A percentile compares a stretch with the other conserved stretches of the same genome.
phyloP scores from a whole-genome alignment of 2,888 invertebrate species.

The Acrocera orbiculus region DNA sequence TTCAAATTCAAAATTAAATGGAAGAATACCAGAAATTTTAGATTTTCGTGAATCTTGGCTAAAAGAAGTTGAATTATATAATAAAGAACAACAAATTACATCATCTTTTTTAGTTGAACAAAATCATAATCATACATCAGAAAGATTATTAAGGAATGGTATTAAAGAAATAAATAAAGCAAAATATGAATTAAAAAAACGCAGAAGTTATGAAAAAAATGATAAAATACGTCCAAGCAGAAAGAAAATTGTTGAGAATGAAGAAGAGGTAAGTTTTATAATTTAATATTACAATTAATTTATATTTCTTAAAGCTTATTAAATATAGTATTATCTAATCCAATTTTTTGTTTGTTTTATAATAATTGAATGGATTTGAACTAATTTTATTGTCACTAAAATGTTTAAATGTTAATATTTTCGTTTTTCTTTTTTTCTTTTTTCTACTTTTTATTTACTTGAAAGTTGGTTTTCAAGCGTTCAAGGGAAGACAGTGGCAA shows the following conservation, averaged over 20 bases:
- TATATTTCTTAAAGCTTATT: too few species aligned
- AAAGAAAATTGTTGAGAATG: too few species aligned
- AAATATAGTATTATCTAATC: too few species aligned
- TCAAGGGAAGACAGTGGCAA: conserved; percentile 11
- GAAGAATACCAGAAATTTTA: conserved; percentile 20
- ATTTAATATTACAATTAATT: too few species aligned
- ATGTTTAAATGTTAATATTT: too few species aligned
- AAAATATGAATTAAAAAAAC: too few species aligned
- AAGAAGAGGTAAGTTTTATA: too few species aligned
- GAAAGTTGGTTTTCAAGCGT: conserved; percentile 13
- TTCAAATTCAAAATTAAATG: conserved; percentile 1
- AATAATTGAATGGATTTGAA: too few species aligned
- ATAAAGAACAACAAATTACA: conserved; percentile 6
- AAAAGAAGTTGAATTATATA: conserved; percentile 18
- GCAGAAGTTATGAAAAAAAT: too few species aligned
- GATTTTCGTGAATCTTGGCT: conserved; percentile 31
- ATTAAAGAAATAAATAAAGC: background rate
- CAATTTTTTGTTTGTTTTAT: too few species aligned
- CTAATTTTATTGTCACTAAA: too few species aligned
- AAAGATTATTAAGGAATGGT: conserved; percentile 1
- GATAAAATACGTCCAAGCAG: too few species aligned
- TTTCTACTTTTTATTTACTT: conserved; percentile 3
- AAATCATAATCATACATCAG: conserved; percentile 9
- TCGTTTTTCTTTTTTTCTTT: conserved; percentile 1
- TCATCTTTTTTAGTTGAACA: conserved; percentile 5